Conservation (phyloP, 1,140 invertebrate species). For the Pararge aegeria region DNA sequence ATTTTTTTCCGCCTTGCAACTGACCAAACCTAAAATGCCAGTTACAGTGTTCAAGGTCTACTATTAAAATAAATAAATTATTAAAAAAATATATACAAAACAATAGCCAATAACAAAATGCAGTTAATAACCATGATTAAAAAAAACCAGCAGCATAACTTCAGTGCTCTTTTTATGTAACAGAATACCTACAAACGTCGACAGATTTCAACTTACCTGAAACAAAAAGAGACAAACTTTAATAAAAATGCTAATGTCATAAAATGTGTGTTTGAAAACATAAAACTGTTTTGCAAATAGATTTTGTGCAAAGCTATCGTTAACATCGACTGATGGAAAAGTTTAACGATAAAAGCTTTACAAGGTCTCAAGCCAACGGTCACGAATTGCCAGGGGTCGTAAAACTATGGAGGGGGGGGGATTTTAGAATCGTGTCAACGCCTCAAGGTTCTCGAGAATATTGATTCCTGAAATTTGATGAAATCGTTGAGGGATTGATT, state of each 20-base stretch:
- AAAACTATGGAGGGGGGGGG: not conserved
- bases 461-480: too few species aligned
- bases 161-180: too few species aligned
- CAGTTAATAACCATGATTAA: too few species aligned
- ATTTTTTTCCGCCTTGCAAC: too few species aligned
- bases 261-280: not conserved
- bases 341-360: constrained; percentile 20
- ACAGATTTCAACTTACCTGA: constrained; percentile 3
- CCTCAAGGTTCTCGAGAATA: not conserved
- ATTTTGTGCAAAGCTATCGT: not conserved
- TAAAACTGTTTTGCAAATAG: not conserved
- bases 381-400: constrained; percentile 2
- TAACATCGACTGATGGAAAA: constrained; percentile 3
- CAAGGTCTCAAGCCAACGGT: constrained; percentile 12
- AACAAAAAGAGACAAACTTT: constrained; percentile 2
- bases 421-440: not conserved
- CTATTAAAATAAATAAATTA: too few species aligned
- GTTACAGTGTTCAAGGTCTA: too few species aligned
- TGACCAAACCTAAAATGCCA: too few species aligned
- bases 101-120: too few species aligned
- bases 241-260: not conserved
- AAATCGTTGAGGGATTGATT: not conserved
- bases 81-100: too few species aligned
- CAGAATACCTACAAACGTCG: too few species aligned
- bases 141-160: too few species aligned